A percentile compares a stretch with the other conserved stretches of the same genome.
These are phyloP conservation scores for Eulemur macaco DNA, from an alignment of 2,113 vertebrate species.

Conservation along the genomic window DNA sequence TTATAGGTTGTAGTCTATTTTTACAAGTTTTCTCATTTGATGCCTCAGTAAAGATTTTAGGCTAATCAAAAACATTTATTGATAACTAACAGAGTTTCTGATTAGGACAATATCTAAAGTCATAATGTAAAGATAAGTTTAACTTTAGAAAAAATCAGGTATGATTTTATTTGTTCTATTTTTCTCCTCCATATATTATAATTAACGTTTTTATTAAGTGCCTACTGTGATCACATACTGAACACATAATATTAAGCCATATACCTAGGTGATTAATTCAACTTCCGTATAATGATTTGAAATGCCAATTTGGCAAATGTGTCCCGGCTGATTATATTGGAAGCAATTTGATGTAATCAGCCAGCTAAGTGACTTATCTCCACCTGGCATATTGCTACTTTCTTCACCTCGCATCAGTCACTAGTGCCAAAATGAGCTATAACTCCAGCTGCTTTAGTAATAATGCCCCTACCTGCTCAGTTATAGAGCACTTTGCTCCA, in stretches of 20 bases:
- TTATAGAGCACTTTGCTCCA: constrained; percentile 11
- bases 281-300: constrained; percentile 53
- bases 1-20: background rate
- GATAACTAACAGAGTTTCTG: background rate
- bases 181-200: background rate
- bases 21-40: background rate
- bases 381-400: constrained; percentile 59
- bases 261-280: constrained; percentile 51
- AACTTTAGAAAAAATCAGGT: background rate
- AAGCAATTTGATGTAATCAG: constrained; percentile 70
- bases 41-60: background rate
- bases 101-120: background rate
- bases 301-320: constrained; percentile 69
- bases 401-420: constrained; percentile 17
- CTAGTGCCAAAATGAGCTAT: constrained; percentile 44
- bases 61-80: background rate
- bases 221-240: background rate
- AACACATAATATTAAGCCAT: constrained; percentile 48
- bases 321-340: constrained; percentile 51
- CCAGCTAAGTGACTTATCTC: constrained; percentile 57
- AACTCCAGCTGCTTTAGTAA: background rate
- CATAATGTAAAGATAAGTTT: background rate
- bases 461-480: background rate
- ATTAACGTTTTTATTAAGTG: constrained; percentile 42
- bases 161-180: background rate